A percentile compares a stretch with the other conserved stretches of the same genome.
Evolutionary conservation across 2,797 vertebrate genomes (phyloP).

Genomic region (Tenualosa thibaudeaui): DNA sequence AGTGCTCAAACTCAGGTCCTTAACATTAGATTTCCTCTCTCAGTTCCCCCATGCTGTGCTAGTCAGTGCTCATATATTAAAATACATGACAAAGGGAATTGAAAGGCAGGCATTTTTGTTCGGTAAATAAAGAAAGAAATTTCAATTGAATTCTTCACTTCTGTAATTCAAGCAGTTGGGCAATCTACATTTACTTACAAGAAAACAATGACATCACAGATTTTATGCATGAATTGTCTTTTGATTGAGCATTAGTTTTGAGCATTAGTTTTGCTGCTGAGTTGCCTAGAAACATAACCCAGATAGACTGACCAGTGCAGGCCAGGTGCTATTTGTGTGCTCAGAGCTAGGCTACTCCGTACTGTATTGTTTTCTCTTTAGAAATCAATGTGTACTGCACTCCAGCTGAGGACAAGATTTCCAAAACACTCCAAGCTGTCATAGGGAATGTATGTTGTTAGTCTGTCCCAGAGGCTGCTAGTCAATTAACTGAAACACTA

Average conservation of each 20-base stretch:
- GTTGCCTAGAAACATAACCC: not conserved
- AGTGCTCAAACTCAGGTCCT: not conserved
- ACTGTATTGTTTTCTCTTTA: not conserved
- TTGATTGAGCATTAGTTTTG: not conserved
- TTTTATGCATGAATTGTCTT: not conserved
- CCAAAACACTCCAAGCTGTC: constrained; percentile 1
- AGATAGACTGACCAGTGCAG: not conserved
- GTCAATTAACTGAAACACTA: not conserved
- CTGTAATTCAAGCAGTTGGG: not conserved
- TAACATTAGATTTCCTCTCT: not conserved
- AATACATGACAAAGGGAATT: not conserved
- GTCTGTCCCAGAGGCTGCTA: not conserved
- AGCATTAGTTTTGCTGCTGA: not conserved
- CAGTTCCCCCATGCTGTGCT: not conserved
- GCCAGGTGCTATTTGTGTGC: not conserved
- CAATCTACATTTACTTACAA: not conserved
- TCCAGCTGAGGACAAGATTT: constrained; percentile 8
- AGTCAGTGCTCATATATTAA: not conserved
- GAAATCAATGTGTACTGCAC: constrained; percentile 4
- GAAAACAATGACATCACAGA: not conserved
- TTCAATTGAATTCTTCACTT: not conserved
- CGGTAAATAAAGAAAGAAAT: not conserved
- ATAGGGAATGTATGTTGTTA: not conserved
- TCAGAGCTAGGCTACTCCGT: not conserved
- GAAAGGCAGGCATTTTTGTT: not conserved